Conservation (phyloP, 2,888 invertebrate genomes). For the Isoperla grammatica region DNA sequence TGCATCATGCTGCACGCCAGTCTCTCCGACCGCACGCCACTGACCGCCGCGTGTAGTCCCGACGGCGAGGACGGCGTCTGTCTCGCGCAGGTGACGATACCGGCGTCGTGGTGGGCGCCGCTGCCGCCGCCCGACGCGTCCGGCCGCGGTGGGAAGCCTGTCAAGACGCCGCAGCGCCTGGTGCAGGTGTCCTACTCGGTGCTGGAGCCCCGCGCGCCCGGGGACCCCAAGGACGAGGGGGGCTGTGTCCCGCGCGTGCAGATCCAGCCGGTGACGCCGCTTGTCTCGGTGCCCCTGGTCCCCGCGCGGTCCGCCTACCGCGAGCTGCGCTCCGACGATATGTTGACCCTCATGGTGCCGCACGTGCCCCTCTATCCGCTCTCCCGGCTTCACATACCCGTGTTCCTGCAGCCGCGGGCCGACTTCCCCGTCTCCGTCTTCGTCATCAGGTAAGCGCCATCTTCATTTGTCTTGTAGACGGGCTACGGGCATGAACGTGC, state of each 20-base stretch:
- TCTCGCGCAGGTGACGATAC: slow-evolving; percentile 80
- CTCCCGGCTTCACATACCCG: slow-evolving; percentile 84
- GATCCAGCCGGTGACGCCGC: slow-evolving; percentile 52
- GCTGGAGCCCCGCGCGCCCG: slow-evolving; percentile 68
- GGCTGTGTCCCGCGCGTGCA: slow-evolving; percentile 71
- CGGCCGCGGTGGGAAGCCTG: slow-evolving; percentile 46
- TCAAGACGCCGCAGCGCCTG: slow-evolving; percentile 63
- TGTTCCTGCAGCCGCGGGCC: slow-evolving; percentile 70
- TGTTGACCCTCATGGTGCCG: slow-evolving; percentile 78
- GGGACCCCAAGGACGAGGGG: slow-evolving; percentile 47
- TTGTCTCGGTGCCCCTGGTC: slow-evolving; percentile 61
- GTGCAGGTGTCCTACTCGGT: slow-evolving; percentile 84
- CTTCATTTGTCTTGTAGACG: neutral
- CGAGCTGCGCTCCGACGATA: slow-evolving; percentile 77
- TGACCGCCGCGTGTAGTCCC: slow-evolving; percentile 89
- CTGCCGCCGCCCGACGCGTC: slow-evolving; percentile 55
- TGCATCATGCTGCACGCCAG: slow-evolving; percentile 76
- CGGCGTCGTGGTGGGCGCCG: slow-evolving; percentile 88
- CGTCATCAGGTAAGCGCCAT: slow-evolving; percentile 63
- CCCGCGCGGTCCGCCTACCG: slow-evolving; percentile 76
- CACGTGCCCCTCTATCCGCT: slow-evolving; percentile 85
- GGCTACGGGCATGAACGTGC: neutral
- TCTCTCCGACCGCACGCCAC: slow-evolving; percentile 47
- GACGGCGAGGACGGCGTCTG: slow-evolving; percentile 91
- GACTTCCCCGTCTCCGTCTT: slow-evolving; percentile 45